Evolutionary conservation across 1,140 invertebrate species (phyloP).

Genomic region (Elysia chlorotica): DNA sequence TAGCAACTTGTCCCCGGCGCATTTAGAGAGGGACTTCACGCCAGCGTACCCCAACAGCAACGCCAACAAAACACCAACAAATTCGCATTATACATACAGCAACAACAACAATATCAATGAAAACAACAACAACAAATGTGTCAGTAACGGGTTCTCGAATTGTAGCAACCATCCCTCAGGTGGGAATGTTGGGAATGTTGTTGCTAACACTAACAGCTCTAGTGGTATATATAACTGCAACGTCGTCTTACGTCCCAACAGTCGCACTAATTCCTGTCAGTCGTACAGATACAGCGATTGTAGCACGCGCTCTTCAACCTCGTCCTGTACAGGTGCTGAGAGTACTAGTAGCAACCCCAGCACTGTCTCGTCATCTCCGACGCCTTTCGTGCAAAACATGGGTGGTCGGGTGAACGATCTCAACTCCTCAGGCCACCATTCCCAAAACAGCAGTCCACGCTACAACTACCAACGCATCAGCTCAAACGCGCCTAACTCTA

Average conservation of each 20-base stretch:
- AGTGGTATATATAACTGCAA: not conserved
- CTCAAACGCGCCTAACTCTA: too few species aligned
- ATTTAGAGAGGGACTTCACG: conserved; percentile 30
- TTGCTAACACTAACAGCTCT: not conserved
- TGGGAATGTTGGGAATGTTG: not conserved
- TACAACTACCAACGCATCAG: too few species aligned
- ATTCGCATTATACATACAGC: too few species aligned
- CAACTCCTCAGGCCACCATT: conserved; percentile 8
- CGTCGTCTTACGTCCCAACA: conserved; percentile 9
- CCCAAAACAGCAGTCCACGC: too few species aligned
- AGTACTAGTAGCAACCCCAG: conserved; percentile 28
- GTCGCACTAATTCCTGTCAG: not conserved
- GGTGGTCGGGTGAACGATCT: conserved; percentile 30
- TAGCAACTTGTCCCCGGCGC: too few species aligned
- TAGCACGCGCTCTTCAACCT: conserved; percentile 19
- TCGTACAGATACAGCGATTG: conserved; percentile 23
- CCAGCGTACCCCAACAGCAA: conserved; percentile 21
- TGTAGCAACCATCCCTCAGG: not conserved
- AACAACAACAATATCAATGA: too few species aligned
- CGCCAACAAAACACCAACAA: too few species aligned
- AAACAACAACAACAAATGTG: not conserved
- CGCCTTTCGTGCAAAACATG: conserved; percentile 12
- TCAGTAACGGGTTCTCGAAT: not conserved
- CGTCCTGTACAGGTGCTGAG: too few species aligned
- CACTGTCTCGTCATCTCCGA: conserved; percentile 13